phyloP scores from a whole-genome alignment of 2,888 invertebrate genomes.

The Tipula helvola region DNA sequence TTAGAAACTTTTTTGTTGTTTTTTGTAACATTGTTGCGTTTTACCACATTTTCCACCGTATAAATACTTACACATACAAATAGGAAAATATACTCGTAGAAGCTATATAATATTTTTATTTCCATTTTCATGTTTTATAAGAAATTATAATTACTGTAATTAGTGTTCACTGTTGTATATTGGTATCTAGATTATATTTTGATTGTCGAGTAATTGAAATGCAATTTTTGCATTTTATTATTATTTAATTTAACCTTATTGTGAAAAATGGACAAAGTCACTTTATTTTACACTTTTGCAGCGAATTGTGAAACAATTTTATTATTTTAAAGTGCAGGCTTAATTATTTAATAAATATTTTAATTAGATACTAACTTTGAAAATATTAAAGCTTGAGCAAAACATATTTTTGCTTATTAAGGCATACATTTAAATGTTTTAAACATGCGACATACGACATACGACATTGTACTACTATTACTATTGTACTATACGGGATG shows the following conservation, averaged over 20 bases:
- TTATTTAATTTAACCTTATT: not conserved
- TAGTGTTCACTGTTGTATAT: not conserved
- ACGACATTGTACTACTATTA: too few relatives aligned
- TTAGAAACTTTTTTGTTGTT: too few relatives aligned
- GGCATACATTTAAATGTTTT: too few relatives aligned
- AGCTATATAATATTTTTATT: not conserved
- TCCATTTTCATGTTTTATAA: not conserved
- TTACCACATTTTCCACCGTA: not conserved
- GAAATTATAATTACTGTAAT: not conserved
- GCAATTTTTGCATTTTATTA: not conserved
- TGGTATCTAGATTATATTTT: not conserved
- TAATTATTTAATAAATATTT: constrained; percentile 5
- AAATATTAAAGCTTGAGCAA: too few relatives aligned
- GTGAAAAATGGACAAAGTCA: not conserved
- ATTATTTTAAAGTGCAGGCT: not conserved
- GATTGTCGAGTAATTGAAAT: not conserved
- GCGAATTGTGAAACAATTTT: not conserved
- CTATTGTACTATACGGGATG: too few relatives aligned
- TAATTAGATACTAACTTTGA: not conserved
- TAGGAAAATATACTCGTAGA: not conserved
- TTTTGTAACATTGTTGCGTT: not conserved
- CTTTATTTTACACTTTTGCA: not conserved
- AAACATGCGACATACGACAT: too few relatives aligned
- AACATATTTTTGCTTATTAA: constrained; percentile 4
- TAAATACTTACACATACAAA: not conserved